Conservation (phyloP, 2,113 vertebrate species). For the Chaetodon trifascialis region DNA sequence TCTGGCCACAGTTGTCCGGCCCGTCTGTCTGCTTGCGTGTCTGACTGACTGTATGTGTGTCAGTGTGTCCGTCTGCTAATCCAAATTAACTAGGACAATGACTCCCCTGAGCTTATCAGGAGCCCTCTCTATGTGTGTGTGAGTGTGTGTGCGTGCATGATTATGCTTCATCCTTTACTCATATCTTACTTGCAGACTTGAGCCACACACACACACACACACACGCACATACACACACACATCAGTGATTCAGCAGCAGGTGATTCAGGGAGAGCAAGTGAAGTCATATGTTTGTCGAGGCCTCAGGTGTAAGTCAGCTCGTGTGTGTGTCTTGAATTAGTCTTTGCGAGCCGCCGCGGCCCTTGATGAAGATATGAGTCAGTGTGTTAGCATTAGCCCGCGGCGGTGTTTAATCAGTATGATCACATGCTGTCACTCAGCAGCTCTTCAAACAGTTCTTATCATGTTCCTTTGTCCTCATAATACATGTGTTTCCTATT, state of each 20-base stretch:
- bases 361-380: conserved; percentile 51
- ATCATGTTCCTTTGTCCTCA: conserved; percentile 7
- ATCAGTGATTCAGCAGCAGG: conserved; percentile 50
- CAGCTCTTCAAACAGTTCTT: background rate
- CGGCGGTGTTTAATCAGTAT: conserved; percentile 40
- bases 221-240: conserved; percentile 26
- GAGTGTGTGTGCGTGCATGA: background rate
- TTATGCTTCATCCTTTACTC: conserved; percentile 57
- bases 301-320: conserved; percentile 43
- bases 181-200: conserved; percentile 33
- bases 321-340: conserved; percentile 33
- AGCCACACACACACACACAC: conserved; percentile 9
- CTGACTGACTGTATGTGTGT: conserved; percentile 42
- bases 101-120: conserved; percentile 60
- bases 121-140: conserved; percentile 14
- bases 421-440: conserved; percentile 36
- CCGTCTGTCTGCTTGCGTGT: conserved; percentile 8
- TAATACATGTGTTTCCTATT: background rate
- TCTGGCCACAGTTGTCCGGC: background rate
- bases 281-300: conserved; percentile 61
- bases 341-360: background rate
- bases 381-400: conserved; percentile 54
- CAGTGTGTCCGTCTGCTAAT: conserved; percentile 63
- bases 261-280: conserved; percentile 58
- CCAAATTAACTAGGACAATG: conserved; percentile 60